A percentile compares a stretch with the other conserved stretches of the same genome.
Conservation (phyloP, 2,113 vertebrate species). For the Recurvirostra avosetta region DNA sequence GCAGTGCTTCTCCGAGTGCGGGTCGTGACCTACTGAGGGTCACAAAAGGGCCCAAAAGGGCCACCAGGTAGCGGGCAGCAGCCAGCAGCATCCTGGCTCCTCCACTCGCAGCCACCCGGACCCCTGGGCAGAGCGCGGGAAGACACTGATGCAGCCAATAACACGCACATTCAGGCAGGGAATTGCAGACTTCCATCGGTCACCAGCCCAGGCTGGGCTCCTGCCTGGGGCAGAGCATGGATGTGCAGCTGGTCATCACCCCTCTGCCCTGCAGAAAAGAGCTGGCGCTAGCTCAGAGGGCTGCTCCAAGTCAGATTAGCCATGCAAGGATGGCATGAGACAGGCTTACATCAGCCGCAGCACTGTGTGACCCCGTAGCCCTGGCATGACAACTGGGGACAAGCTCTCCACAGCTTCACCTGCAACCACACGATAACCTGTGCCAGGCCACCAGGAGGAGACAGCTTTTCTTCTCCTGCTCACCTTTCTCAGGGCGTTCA, state of each 20-base stretch:
- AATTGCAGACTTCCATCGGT: not conserved
- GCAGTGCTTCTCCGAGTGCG: accelerated
- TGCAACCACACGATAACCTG: too few relatives aligned
- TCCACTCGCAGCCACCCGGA: accelerated
- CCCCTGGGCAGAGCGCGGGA: not conserved
- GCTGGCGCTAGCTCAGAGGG: not conserved
- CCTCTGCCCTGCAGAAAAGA: not conserved
- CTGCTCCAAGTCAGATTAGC: not conserved
- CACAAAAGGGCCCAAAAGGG: not conserved
- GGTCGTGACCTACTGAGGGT: not conserved
- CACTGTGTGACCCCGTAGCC: not conserved
- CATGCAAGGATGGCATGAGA: accelerated
- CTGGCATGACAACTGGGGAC: not conserved
- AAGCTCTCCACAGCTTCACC: not conserved
- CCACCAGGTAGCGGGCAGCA: not conserved
- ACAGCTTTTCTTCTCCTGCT: not conserved
- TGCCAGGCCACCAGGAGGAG: not conserved
- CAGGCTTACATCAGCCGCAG: not conserved
- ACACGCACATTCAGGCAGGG: not conserved
- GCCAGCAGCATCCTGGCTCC: not conserved
- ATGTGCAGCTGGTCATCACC: not conserved
- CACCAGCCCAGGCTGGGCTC: not conserved
- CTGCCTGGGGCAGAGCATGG: not conserved
- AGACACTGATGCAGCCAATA: accelerated
- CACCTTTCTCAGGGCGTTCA: not conserved